Conservation (phyloP, 2,113 vertebrate genomes). For the rabbit (Oryctolagus cuniculus) region mOryCun1.1 NC_091432.1:73785001-73785500, state of each 20-base stretch:
- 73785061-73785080: not conserved
- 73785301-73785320: not conserved
- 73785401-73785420: not conserved
- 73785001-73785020: constrained; percentile 43
- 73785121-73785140: no score
- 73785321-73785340: not conserved
- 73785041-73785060: not conserved
- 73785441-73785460: not conserved
- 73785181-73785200: no score
- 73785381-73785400: not conserved
- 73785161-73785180: no score
- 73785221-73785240: no score
- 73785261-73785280: no score
- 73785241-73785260: no score
- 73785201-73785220: no score
- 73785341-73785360: not conserved
- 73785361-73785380: not conserved
- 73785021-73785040: constrained; percentile 23
- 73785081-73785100: not conserved
- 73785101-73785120: not conserved
- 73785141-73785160: no score
- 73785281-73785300: not conserved
- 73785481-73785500: not conserved
- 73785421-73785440: not conserved
- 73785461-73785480: not conserved